Base-by-base conservation (phyloP, 2,113 vertebrate genomes). In the Nothoprocta perdicaria region DNA sequence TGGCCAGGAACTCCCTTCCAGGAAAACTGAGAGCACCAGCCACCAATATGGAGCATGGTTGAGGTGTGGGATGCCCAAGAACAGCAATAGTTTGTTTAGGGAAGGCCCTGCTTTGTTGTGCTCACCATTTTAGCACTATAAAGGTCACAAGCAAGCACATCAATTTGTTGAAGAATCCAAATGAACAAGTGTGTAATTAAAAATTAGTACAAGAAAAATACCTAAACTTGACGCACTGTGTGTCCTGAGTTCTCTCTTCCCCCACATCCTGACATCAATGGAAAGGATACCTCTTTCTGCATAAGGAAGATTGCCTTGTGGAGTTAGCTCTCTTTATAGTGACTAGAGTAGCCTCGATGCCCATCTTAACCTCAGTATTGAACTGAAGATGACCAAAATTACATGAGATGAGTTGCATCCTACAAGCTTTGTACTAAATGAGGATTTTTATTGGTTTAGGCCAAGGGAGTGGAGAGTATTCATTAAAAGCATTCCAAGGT, bases 201-300 rank as follows among this genome's bases (percentile, higher is more conserved):
- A 80, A 78, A 53, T 43, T 2, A 84, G 10, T 27, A 29, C 13
- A 16, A 81, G 62, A 78, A 69, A 29, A 23, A 1, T 61, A 58
- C 14, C 75, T 58, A 80, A 27, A 10, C 12, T 76, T 3, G 0
- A 7, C 33, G 3, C 8, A 11, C n/a, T 35, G 27, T 10, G 16
- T 84, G 38, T 74, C 27, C 7, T 66, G 40, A 55, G 82, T 24
- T 33, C 12, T 17, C 43, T 24, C 35, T 10, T 10, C 41, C 41
- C 41, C 10, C 41, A 12, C 9, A 33, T 9, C 3, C 21, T 72
- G 24, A 1, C 3, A 63, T 53, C 43, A 58, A 15, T 27, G 13
- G 27, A 72, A 50, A 26, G 57, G n/a, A 3, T 10, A 62, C 41
- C 40, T 35, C 65, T 77, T 53, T 52, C 10, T 14, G 41, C 43